Evolutionary conservation across 2,113 vertebrate species (phyloP).

Genomic region (Onychorhynchus coronatus): DNA sequence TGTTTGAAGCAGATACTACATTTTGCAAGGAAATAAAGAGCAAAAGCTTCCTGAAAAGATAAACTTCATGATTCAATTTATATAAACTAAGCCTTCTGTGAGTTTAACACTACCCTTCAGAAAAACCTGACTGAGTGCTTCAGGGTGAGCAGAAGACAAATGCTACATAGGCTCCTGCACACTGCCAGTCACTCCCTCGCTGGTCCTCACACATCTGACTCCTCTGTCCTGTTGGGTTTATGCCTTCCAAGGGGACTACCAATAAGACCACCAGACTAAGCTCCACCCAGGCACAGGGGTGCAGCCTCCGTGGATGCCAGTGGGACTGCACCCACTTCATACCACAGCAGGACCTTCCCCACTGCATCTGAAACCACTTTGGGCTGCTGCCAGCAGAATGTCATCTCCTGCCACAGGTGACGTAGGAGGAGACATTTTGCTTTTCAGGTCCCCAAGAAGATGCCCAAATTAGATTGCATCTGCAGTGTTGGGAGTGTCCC

Average conservation of each 20-base stretch:
- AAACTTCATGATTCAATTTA: background rate
- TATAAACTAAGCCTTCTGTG: background rate
- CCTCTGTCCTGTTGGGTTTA: background rate
- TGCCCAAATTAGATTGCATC: slow-evolving; percentile 45
- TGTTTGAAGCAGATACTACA: background rate
- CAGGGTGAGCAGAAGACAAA: background rate
- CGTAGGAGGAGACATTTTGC: slow-evolving; percentile 32
- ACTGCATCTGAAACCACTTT: slow-evolving; percentile 53
- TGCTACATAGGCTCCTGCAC: background rate
- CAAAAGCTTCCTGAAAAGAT: background rate
- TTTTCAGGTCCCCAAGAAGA: background rate
- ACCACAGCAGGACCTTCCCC: background rate
- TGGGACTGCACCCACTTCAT: background rate
- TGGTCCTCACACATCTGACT: background rate
- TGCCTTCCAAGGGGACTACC: background rate
- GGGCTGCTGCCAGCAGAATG: background rate
- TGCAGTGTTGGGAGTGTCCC: background rate
- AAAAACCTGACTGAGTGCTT: background rate
- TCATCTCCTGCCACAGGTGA: background rate
- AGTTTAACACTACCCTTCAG: background rate
- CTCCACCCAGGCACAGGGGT: background rate
- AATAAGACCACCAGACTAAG: background rate
- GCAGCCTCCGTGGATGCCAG: background rate
- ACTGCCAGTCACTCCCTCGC: fast-evolving
- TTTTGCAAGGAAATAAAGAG: slow-evolving; percentile 9